Conservation (phyloP, 2,113 vertebrate species). For the Mirounga angustirostris region DNA sequence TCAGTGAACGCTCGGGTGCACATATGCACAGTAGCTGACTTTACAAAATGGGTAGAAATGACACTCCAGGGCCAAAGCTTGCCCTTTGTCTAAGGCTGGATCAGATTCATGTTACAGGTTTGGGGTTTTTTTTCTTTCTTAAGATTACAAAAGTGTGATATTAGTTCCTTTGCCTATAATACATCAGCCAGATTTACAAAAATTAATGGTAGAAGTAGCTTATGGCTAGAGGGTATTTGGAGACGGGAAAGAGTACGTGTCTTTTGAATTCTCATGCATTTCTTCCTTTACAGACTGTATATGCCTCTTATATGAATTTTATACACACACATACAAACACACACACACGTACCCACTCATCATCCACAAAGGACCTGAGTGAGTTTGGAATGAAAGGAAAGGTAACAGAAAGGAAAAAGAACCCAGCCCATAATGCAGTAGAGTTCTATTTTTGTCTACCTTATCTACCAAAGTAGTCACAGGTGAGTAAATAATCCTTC, state of each 20-base stretch:
- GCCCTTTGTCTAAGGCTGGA: slow-evolving; percentile 59
- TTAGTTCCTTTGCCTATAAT: neutral
- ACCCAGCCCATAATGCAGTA: no score
- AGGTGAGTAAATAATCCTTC: neutral
- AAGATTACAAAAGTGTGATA: slow-evolving; percentile 39
- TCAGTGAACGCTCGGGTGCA: neutral
- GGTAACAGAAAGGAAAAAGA: neutral
- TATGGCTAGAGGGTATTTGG: neutral
- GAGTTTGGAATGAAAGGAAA: slow-evolving; percentile 14
- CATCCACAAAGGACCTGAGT: neutral
- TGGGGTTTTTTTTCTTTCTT: neutral
- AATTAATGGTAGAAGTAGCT: neutral
- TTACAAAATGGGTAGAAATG: slow-evolving; percentile 52
- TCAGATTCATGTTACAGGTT: neutral
- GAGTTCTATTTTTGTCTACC: neutral
- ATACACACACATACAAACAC: neutral
- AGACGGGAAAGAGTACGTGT: neutral
- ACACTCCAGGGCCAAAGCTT: slow-evolving; percentile 23
- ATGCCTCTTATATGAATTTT: neutral
- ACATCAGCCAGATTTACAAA: slow-evolving; percentile 41
- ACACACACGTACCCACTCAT: neutral
- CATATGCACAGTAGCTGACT: slow-evolving; percentile 37
- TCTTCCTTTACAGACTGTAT: neutral
- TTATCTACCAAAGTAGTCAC: neutral
- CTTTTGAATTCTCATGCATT: neutral